Base-by-base conservation (phyloP, 1,140 invertebrate species). In the Magallana angulata region DNA sequence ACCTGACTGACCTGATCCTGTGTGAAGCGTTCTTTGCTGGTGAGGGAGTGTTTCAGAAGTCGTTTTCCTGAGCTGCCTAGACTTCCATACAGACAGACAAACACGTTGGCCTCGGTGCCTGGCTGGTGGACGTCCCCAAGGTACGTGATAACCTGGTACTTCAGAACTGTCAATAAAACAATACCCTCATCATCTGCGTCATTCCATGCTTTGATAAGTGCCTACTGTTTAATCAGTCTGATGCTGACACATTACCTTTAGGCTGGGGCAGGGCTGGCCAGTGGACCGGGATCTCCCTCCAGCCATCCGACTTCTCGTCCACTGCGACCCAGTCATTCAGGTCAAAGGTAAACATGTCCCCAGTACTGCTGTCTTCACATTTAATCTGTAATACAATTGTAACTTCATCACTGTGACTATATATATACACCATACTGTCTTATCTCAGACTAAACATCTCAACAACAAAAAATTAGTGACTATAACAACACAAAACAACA, bases 131-230 rank as follows among this genome's bases (percentile, higher is more conserved):
- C 83, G 85, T 92, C 92, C 16, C 94, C 94, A 14, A 93, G 91
- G 57, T 91, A 89, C 16, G 93, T 91, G 56, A 89, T 89, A 8
- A 95, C 91, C 76, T 93, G 91, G 87, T 95, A 95, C 82, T 91
- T 90, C 18, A 92, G 81, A 12, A 92, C 94, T 94, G 89, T 24
- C 12, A 3, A 81, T 30, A 58, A 60, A 11, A 57, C 8, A 18
- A 83, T 48, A 58, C 56, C 16, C 36, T 48, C 2, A 48, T n/a
- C 76, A 82, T 36, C 8, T 36, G 8, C 1, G 36, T 48, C 0
- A 48, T 48, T 48, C 36, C 3, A 48, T 48, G 36, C 36, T 48
- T 5, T 48, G 36, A 48, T 48, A 48, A 14, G 14, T 36, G 59
- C 30, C 48, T 7, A 7, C 9, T 80, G 0, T 81, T 80, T 85